These are phyloP conservation scores for Cathartes aura DNA, from an alignment of 2,113 vertebrate species.

Conservation along the genomic window DNA sequence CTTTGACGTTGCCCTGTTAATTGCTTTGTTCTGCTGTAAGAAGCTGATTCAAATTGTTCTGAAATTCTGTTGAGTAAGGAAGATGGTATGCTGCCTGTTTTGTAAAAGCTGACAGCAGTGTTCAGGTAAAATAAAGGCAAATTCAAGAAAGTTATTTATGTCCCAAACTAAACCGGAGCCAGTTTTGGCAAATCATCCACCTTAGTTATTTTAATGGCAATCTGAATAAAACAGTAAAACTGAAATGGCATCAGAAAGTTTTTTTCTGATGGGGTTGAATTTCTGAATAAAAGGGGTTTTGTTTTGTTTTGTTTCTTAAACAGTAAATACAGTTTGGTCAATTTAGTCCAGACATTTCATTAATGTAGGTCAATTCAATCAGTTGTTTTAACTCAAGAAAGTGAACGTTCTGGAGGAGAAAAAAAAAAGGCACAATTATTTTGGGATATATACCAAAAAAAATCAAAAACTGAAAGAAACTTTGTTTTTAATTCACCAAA, in stretches of 20 bases:
- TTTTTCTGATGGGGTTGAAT: not conserved
- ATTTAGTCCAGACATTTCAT: not conserved
- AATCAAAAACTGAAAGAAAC: not conserved
- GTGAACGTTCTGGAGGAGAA: not conserved
- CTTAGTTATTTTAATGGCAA: not conserved
- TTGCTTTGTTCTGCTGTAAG: slow-evolving; percentile 34
- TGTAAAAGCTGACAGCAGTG: not conserved
- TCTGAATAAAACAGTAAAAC: not conserved
- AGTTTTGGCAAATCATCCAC: not conserved
- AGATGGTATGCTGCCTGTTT: not conserved
- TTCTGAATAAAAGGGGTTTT: not conserved
- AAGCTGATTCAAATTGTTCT: not conserved
- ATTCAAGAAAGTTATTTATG: not conserved
- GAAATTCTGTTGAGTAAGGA: not conserved
- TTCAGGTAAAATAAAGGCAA: slow-evolving; percentile 12
- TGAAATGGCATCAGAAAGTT: not conserved
- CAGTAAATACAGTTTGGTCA: not conserved
- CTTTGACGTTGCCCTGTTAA: slow-evolving; percentile 2
- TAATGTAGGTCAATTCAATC: not conserved
- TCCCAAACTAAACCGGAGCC: not conserved
- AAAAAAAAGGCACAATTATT: not conserved
- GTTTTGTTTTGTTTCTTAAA: not conserved
- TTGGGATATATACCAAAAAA: not conserved
- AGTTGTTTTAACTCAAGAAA: not conserved
- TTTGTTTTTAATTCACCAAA: not conserved